Evolutionary conservation across 2,888 invertebrate species (phyloP), one percentile per base, ranked within the genome.

Genomic region (Vanessa cardui): DNA sequence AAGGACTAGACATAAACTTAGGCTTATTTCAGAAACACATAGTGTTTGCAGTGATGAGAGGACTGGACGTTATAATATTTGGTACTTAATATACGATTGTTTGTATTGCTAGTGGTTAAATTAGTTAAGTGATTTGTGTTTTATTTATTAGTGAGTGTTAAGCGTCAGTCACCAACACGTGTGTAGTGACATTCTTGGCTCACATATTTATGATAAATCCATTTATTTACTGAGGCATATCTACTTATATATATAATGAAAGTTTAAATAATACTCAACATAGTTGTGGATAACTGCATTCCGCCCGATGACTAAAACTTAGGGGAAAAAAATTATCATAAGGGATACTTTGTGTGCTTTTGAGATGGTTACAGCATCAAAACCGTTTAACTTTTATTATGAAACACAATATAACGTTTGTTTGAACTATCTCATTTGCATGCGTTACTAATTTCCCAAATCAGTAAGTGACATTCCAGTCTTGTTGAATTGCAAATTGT

Each of bases 261-360:
- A 69, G 74, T 75, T 73, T 80, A 76, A 83, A 86, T 86, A 90
- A 91, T 90, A 92, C 90, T 92, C 91, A 91, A 91, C 91, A 88
- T 92, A 91, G 92, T 93, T 93, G 92, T 92, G 93, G 93, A 92
- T 92, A 90, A 92, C 90, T 91, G 93, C 93, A 93, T 93, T 93
- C 93, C 93, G 92, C 92, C 92, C 92, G 91, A 91, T 88, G 93
- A 92, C 92, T 91, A 90, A 91, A 92, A 89, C 85, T 87, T 86
- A 86, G 86, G 90, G 90, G 81, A 88, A 88, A 77, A n/a, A 58
- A 85, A 83, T 86, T 85, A 86, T 87, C 62, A 71, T 73, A 72
- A 87, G 85, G 80, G 81, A 85, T 85, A 83, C 81, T 85, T 82
- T 80, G 87, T 84, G 59, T 68, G 54, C 62, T 46, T 47, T 61